A percentile compares a stretch with the other conserved stretches of the same genome.
phyloP scores from a whole-genome alignment of 37 sponge, comb jelly and placozoan species.

The Halichondria panicea region DNA sequence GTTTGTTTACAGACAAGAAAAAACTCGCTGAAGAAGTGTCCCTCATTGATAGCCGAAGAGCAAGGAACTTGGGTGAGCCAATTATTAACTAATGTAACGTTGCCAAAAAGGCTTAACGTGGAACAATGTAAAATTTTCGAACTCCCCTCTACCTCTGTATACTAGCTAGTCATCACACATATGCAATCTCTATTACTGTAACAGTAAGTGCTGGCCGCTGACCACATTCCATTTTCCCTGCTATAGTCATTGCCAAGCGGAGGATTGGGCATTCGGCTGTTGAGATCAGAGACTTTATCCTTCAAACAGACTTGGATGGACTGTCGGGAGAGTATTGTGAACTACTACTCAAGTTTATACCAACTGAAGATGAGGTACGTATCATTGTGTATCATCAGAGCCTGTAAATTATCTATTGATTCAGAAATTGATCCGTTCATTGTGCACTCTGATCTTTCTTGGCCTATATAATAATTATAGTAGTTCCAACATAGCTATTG shows the following conservation, averaged over 20 bases:
- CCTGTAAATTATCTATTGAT: background rate
- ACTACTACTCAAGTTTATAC: conserved; percentile 78
- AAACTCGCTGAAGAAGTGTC: conserved; percentile 28
- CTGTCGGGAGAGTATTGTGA: conserved; percentile 76
- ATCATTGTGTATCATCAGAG: background rate
- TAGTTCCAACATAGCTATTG: too few relatives aligned
- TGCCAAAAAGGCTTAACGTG: too few relatives aligned
- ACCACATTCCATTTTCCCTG: background rate
- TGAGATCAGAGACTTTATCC: conserved; percentile 39
- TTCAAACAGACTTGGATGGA: conserved; percentile 77
- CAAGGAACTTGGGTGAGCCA: conserved; percentile 52
- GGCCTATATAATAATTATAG: too few relatives aligned
- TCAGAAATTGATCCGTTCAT: background rate
- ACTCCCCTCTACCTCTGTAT: background rate
- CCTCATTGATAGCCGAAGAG: conserved; percentile 59
- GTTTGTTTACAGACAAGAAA: background rate
- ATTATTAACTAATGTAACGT: background rate
- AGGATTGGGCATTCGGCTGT: conserved; percentile 58
- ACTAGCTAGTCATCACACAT: background rate
- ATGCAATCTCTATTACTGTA: background rate
- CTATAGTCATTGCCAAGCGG: conserved; percentile 80
- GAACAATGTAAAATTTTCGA: too few relatives aligned
- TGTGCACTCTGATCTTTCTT: too few relatives aligned
- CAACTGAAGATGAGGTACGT: conserved; percentile 77
- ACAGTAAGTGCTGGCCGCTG: background rate